phyloP scores from a whole-genome alignment of 1,140 invertebrate species.

The Drosophila willistoni region DNA sequence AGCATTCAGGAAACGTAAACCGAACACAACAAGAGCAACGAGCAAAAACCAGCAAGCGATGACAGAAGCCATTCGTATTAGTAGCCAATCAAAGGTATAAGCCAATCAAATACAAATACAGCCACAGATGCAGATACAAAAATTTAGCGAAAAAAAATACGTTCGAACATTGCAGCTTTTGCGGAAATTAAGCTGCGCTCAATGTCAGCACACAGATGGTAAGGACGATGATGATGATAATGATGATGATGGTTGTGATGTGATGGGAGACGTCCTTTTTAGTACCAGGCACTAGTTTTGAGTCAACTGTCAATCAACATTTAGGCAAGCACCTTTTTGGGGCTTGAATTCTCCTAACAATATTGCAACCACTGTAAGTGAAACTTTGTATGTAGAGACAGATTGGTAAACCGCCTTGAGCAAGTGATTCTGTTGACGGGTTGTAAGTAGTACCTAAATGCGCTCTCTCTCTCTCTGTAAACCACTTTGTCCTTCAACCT shows the following conservation, averaged over 20 bases:
- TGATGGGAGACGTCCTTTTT: too few species aligned
- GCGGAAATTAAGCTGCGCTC: conserved; percentile 55
- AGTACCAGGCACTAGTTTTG: not conserved
- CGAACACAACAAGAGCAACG: not conserved
- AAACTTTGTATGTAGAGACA: not conserved
- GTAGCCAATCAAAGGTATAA: conserved; percentile 48
- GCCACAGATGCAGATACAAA: not conserved
- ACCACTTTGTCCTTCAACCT: not conserved
- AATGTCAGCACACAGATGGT: conserved; percentile 20
- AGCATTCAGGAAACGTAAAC: conserved; percentile 9
- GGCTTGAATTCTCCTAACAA: conserved; percentile 35
- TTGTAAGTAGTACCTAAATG: not conserved
- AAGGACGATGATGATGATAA: not conserved
- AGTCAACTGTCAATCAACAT: conserved; percentile 35
- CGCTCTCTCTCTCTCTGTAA: not conserved
- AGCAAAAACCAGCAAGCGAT: conserved; percentile 15
- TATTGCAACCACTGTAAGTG: conserved; percentile 32
- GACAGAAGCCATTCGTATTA: conserved; percentile 54
- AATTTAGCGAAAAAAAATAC: not conserved
- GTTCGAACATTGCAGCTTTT: conserved; percentile 23
- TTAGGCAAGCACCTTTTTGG: conserved; percentile 25
- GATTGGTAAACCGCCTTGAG: conserved; percentile 10
- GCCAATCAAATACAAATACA: conserved; percentile 15
- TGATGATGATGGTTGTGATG: conserved; percentile 2
- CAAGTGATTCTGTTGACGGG: conserved; percentile 7